Conservation (phyloP, 2,113 vertebrate species). For the Paradoxurus hermaphroditus region DNA sequence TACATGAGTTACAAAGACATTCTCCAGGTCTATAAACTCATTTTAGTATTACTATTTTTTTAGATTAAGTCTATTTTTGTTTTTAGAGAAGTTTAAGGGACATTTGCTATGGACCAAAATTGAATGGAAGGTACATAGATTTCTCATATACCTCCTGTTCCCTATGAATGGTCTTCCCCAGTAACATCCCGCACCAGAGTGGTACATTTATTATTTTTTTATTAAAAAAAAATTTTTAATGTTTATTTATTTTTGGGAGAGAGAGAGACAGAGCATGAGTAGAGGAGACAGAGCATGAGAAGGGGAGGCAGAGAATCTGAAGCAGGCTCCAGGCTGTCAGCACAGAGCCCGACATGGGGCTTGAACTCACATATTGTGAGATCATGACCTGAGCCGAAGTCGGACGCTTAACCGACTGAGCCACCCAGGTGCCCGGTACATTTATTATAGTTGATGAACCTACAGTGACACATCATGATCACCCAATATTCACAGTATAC, state of each 20-base stretch:
- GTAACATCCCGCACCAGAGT: not conserved
- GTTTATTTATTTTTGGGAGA: no score
- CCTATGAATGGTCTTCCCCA: not conserved
- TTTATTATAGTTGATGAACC: not conserved
- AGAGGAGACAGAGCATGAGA: no score
- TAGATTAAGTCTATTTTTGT: not conserved
- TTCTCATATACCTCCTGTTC: not conserved
- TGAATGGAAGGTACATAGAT: not conserved
- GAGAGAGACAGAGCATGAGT: no score
- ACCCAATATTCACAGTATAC: not conserved
- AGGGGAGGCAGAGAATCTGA: no score
- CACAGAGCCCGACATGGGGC: no score
- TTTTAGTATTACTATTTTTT: not conserved
- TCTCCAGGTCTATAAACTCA: not conserved
- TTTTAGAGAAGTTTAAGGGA: not conserved
- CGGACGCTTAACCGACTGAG: no score
- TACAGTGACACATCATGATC: not conserved
- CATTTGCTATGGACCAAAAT: no score
- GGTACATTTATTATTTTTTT: not conserved
- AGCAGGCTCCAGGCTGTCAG: no score
- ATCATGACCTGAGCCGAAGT: no score
- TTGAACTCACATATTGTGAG: no score
- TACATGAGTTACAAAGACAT: not conserved
- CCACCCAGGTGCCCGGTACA: no score
- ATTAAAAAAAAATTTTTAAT: no score